Evolutionary conservation across 64 coral and sea anemone genomes (phyloP).

Genomic region (Anthopleura sola): DNA sequence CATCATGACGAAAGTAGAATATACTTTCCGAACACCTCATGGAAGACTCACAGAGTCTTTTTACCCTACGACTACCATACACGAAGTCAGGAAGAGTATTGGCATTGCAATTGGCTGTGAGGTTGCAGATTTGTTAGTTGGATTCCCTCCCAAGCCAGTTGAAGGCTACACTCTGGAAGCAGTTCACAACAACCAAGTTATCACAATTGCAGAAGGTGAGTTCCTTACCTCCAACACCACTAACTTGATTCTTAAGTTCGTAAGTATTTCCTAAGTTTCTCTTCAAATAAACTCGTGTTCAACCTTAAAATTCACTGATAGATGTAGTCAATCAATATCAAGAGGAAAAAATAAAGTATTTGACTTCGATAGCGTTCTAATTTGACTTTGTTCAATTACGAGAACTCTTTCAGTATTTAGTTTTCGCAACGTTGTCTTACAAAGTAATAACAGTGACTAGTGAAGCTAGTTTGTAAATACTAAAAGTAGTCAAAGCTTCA

Average conservation of each 20-base stretch:
- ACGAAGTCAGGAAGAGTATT: not conserved
- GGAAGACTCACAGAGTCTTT: not conserved
- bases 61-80: not conserved
- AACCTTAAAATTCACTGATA: not conserved
- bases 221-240: not conserved
- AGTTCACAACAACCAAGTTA: conserved; percentile 8
- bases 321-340: not conserved
- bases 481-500: too few species aligned
- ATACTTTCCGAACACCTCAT: not conserved
- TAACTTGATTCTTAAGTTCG: not conserved
- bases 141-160: conserved; percentile 19
- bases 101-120: not conserved
- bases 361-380: not conserved
- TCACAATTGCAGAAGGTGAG: conserved; percentile 24
- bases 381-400: not conserved
- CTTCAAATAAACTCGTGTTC: not conserved
- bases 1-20: not conserved
- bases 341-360: not conserved
- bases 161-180: not conserved
- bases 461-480: too few species aligned
- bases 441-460: too few species aligned
- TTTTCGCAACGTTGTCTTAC: not conserved
- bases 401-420: not conserved
- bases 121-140: conserved; percentile 8
- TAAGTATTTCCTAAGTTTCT: not conserved